phyloP scores from a whole-genome alignment of 1,140 invertebrate genomes.

The Heliothis subflexa region DNA sequence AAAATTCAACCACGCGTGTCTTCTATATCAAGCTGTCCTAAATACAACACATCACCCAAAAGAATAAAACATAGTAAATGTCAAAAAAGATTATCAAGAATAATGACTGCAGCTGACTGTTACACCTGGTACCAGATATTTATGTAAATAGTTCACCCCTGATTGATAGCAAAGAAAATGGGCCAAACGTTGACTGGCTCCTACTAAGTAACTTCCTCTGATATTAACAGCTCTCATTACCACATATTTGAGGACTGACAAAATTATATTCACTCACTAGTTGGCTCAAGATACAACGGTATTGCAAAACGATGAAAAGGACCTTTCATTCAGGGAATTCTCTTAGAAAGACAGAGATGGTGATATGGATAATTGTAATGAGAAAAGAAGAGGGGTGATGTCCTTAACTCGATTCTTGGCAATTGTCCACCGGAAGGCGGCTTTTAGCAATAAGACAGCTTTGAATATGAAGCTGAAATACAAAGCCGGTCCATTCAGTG shows the following conservation, averaged over 20 bases:
- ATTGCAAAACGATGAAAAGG: conserved; percentile 79
- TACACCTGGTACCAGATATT: conserved; percentile 22
- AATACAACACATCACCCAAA: conserved; percentile 1
- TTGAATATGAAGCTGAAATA: conserved; percentile 75
- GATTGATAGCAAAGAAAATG: conserved; percentile 41
- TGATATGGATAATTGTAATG: conserved; percentile 53
- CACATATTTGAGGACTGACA: conserved; percentile 63
- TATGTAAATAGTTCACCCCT: conserved; percentile 27
- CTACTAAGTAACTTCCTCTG: conserved; percentile 44
- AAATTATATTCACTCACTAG: conserved; percentile 80
- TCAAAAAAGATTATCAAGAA: conserved; percentile 23
- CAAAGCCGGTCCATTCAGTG: conserved; percentile 76
- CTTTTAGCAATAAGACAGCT: conserved; percentile 76
- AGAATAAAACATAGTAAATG: conserved; percentile 18
- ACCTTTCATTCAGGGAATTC: conserved; percentile 83
- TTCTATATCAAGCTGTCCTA: not conserved
- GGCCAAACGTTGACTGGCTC: conserved; percentile 29
- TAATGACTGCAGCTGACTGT: conserved; percentile 7
- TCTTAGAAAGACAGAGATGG: conserved; percentile 60
- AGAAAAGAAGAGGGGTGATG: conserved; percentile 56
- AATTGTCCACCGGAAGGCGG: conserved; percentile 83
- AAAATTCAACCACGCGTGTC: not conserved
- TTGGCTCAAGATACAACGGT: conserved; percentile 72
- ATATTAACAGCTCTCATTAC: conserved; percentile 58
- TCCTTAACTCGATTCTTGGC: conserved; percentile 78